Evolutionary conservation across 2,113 vertebrate species (phyloP), one percentile per base, ranked within the genome.

Genomic region (Siniperca knerii): DNA sequence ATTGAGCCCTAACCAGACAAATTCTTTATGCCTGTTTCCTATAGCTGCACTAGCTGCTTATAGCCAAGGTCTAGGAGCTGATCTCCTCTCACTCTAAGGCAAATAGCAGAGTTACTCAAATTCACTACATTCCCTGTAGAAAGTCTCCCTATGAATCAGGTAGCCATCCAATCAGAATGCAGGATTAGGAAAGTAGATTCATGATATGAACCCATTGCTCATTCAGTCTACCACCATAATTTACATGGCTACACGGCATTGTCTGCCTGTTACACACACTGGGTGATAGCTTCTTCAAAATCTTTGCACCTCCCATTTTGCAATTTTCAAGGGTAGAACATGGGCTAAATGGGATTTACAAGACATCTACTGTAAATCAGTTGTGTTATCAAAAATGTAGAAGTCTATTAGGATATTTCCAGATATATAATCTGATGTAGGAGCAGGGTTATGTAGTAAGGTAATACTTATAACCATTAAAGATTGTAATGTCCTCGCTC

Each of bases 11-110:
- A 11, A 87, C 84, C 82, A 88, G 87, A 89, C 88, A 88, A 78
- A 85, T 82, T 90, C 75, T 88, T 75, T 81, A 81, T 88, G 81
- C 83, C 72, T 90, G 84, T 92, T 95, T 91, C 61, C 71, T 77
- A 76, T 77, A 90, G 81, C 79, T 89, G 57, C 58, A 29, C 79
- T 76, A 71, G 83, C 88, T 82, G 80, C 90, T 92, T 87, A 85
- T 87, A 90, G 65, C 74, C 61, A 78, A 37, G 78, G 81, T 79
- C 91, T 75, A 79, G 65, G 68, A 86, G 79, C 64, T 87, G 84
- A 91, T 91, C 91, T 86, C 54, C 75, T 77, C 75, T 84, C 67
- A 75, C 75, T 89, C 44, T 82, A 50, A 64, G 64, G 71, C 23
- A 85, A 89, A 82, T 76, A 70, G 57, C 48, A 57, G 46, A 68